Base-by-base conservation (phyloP, 1,140 invertebrate species). In the Drosophila sucinea region DNA sequence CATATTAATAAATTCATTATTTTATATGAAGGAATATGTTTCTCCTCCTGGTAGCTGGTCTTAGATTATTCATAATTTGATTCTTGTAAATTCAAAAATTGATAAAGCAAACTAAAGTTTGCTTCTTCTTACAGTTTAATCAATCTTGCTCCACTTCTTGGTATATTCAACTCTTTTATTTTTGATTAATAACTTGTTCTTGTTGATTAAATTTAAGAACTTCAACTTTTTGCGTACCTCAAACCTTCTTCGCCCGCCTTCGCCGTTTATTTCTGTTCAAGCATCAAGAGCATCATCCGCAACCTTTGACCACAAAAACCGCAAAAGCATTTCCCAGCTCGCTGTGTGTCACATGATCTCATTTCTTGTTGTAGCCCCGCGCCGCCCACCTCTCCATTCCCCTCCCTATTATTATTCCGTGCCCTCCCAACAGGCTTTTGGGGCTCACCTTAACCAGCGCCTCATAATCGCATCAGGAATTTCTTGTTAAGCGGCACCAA, bases 401-500 rank as follows among this genome's bases (percentile, higher is more conserved):
- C 60, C 41, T 29, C 38, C n/a, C 23, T 27, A 51, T 27, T 51
- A 23, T 51, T 51, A 6, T 47, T 10, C n/a, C 2, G 6, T 25
- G 44, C 25, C n/a, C 44, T 51, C 23, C 25, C 44, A 51, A 51
- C 44, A 51, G 44, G 44, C 44, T 51, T 51, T 58, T 23, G 56
- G 51, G 69, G 75, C 76, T 87, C 73, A 79, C 78, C 77, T 89
- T 87, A 83, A 89, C 77, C 83, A 83, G 84, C 78, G 77, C 67
- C 76, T 87, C 83, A 87, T 89, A 87, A 89, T 87, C 83, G 84
- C 84, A 87, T 89, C 83, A 83, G 76, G 76, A 86, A 86, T 86
- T 83, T 57, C 70, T 78, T 77, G 84, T 83, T 87, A 86, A 82
- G 61, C 79, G 72, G 60, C 71, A 62, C 56, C 35, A 47, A 32